Evolutionary conservation across 2,888 invertebrate species (phyloP).

Genomic region (Pollenia angustigena): DNA sequence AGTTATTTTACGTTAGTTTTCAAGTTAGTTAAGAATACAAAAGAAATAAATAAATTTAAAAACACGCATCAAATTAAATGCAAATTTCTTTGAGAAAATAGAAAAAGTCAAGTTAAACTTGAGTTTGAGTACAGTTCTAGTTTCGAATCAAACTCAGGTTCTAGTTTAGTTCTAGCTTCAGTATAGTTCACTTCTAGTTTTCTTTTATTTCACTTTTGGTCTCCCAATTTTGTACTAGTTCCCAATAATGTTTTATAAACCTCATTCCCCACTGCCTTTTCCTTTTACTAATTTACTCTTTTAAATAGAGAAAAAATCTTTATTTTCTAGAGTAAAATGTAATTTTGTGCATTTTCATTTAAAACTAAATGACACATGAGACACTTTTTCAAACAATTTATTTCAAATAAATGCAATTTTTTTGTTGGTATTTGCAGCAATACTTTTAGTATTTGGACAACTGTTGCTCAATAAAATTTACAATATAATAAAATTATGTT

Average conservation of each 20-base stretch:
- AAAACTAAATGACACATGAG: conserved; percentile 61
- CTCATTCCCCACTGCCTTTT: not conserved
- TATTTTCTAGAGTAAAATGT: conserved; percentile 34
- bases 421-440: not conserved
- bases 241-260: too few relatives aligned
- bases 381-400: conserved; percentile 58
- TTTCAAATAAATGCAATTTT: conserved; percentile 57
- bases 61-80: too few relatives aligned
- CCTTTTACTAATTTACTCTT: not conserved
- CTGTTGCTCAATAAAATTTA: conserved; percentile 33
- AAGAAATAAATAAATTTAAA: too few relatives aligned
- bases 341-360: conserved; percentile 40
- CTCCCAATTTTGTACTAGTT: too few relatives aligned
- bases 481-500: conserved; percentile 1
- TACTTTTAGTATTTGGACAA: conserved; percentile 8
- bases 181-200: too few relatives aligned
- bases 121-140: too few relatives aligned
- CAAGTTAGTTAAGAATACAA: too few relatives aligned
- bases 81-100: too few relatives aligned
- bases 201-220: too few relatives aligned
- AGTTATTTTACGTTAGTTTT: conserved; percentile 12
- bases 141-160: too few relatives aligned
- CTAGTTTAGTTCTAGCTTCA: too few relatives aligned
- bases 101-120: too few relatives aligned
- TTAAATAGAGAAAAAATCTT: not conserved